Evolutionary conservation across 2,797 vertebrate genomes (phyloP), one percentile per base, ranked within the genome.

Genomic region (Acanthornis magna): DNA sequence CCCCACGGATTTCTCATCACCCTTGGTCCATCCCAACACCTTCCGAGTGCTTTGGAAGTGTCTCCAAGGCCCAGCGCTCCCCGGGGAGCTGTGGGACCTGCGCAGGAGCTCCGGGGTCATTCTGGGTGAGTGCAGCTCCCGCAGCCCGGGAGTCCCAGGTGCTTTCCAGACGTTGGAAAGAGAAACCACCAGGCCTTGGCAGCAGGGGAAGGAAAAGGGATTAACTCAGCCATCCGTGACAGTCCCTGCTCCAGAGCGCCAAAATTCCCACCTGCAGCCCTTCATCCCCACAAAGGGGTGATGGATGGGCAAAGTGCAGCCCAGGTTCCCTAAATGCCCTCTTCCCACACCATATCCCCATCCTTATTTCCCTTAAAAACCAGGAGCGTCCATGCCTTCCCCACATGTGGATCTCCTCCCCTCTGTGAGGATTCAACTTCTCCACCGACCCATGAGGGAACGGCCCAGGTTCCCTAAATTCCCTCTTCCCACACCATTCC

Each of bases 41-140:
- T 71, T n/a, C 67, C 48, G 36, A n/a, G 71, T 0, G 4, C 34
- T 74, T 16, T 71, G 53, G 7, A 48, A 66, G 29, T 0, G 1
- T 36, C 83, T 38, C 58, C 38, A 14, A 29, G 0, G 16, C 13
- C 2, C 8, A 1, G 27, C 85, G 73, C 40, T 85, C 23, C 54
- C 42, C 0, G 0, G 40, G 72, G 73, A 30, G 27, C 13, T 5
- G 20, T 7, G 47, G 26, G 66, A 60, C 11, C n/a, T 8, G 22
- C 11, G 21, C 48, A 54, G 48, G 53, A 91, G 54, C 68, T 60
- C 57, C 1, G 54, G 26, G 47, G 60, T 95, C 63, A 30, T 72
- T 27, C 32, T 2, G 34, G 81, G 63, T 89, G 67, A 87, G 36
- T 0, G 4, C 34, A 84, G 47, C 66, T 67, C 13, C 72, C 2